Percentiles rank a stretch among this genome's conserved stretches.
Conservation (phyloP, 2,888 invertebrate species). For the Diarsia rubi region DNA sequence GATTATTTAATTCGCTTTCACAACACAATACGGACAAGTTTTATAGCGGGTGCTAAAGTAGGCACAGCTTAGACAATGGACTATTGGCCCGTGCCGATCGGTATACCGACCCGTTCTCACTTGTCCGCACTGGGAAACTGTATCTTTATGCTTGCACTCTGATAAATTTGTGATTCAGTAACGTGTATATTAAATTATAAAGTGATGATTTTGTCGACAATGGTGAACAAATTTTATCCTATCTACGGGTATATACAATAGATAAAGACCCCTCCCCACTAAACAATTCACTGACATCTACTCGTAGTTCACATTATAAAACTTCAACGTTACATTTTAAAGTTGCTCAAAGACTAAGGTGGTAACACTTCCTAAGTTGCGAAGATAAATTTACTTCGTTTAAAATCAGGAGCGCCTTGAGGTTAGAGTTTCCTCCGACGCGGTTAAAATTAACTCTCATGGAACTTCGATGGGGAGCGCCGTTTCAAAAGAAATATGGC, state of each 20-base stretch:
- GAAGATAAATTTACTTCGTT: slow-evolving; percentile 61
- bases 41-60: too few species aligned
- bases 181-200: neutral
- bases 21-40: too few species aligned
- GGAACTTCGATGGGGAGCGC: slow-evolving; percentile 36
- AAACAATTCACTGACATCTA: slow-evolving; percentile 18
- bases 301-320: slow-evolving; percentile 27
- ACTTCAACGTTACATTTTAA: slow-evolving; percentile 30
- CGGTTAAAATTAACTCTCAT: slow-evolving; percentile 54
- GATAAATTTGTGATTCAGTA: neutral
- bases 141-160: neutral
- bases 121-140: neutral
- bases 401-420: slow-evolving; percentile 53
- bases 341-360: slow-evolving; percentile 29
- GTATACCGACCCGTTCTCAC: neutral
- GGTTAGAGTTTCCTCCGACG: slow-evolving; percentile 27
- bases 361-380: slow-evolving; percentile 43
- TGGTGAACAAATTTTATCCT: neutral
- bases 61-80: too few species aligned
- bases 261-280: neutral
- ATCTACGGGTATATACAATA: neutral
- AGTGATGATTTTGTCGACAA: neutral
- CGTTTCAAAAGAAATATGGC: slow-evolving; percentile 40
- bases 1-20: too few species aligned
- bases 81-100: neutral